Percentiles rank a stretch among this genome's conserved stretches.
Conservation (phyloP, 2,113 vertebrate genomes). For the Megaceryle torquata region DNA sequence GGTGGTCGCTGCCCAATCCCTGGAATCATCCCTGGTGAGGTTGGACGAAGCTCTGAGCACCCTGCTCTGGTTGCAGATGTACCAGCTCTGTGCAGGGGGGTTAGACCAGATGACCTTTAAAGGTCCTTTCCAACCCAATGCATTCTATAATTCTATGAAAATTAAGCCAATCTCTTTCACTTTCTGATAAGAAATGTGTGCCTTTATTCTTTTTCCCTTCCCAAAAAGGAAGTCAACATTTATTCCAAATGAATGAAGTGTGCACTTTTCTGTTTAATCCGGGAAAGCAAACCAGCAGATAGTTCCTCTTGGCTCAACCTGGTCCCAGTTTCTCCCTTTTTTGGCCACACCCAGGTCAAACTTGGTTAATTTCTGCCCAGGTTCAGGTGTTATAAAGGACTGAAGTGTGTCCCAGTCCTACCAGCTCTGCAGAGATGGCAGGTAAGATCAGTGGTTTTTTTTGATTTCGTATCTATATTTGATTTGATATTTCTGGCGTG, state of each 20-base stretch:
- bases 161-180: background rate
- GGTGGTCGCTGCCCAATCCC: no score
- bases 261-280: background rate
- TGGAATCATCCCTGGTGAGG: no score
- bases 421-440: constrained; percentile 9
- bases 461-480: background rate
- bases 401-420: background rate
- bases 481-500: background rate
- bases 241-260: background rate
- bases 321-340: background rate
- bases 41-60: no score
- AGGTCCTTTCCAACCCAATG: no score
- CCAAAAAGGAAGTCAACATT: background rate
- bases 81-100: no score
- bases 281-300: background rate
- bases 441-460: constrained; percentile 12
- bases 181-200: background rate
- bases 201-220: background rate
- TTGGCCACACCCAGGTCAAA: background rate
- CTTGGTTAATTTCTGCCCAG: background rate
- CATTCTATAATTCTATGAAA: no score
- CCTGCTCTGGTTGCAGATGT: no score
- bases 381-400: background rate
- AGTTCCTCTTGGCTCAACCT: constrained; percentile 43
- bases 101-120: no score